Evolutionary conservation across 1,140 invertebrate species (phyloP).

Genomic region (Penaeus vannamei): DNA sequence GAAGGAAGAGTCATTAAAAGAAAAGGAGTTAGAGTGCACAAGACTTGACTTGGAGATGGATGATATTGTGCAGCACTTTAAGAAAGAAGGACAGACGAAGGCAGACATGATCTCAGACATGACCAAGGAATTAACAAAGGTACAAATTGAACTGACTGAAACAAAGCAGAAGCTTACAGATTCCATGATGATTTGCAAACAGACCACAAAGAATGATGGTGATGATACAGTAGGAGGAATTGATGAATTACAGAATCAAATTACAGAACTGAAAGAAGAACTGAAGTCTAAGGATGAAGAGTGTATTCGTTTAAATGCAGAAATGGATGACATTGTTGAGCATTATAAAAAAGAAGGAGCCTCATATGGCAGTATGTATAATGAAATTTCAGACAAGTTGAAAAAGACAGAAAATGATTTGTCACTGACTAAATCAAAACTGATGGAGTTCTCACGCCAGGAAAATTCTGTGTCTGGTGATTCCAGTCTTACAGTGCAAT

Average conservation of each 20-base stretch:
- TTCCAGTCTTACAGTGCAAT: background rate
- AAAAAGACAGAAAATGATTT: background rate
- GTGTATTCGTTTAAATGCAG: conserved; percentile 16
- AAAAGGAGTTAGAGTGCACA: background rate
- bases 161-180: conserved; percentile 3
- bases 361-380: background rate
- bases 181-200: background rate
- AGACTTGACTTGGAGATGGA: conserved; percentile 5
- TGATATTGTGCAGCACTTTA: conserved; percentile 20
- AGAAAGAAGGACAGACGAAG: background rate
- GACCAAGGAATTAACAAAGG: no score
- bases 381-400: conserved; percentile 6
- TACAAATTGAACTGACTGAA: no score
- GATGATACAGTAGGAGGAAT: background rate
- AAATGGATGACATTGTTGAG: conserved; percentile 31
- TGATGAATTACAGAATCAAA: background rate
- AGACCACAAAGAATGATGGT: background rate
- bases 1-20: background rate
- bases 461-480: background rate
- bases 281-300: background rate
- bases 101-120: background rate
- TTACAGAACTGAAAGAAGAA: background rate
- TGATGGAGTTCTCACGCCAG: background rate
- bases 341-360: background rate
- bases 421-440: background rate